Evolutionary conservation across 2,113 vertebrate genomes (phyloP).

Genomic region (Oncorhynchus clarkii): DNA sequence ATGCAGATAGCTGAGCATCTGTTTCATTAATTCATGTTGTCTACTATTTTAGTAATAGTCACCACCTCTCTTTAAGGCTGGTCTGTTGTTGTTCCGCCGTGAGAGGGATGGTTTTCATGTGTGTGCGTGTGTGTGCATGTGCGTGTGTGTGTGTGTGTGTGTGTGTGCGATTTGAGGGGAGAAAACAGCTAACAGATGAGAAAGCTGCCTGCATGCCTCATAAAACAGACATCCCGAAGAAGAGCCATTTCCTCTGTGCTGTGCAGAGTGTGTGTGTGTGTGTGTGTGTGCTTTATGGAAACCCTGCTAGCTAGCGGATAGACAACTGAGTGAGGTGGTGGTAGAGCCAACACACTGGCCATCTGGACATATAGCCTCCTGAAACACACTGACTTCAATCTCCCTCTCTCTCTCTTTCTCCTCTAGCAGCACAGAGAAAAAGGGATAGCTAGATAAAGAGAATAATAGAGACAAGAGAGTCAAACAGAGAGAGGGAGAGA

Average conservation of each 20-base stretch:
- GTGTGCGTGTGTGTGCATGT: no score
- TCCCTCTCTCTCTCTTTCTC: slow-evolving; percentile 22
- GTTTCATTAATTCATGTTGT: slow-evolving; percentile 53
- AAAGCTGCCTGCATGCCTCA: slow-evolving; percentile 62
- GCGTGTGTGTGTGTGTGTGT: not conserved
- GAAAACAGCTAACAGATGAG: slow-evolving; percentile 61
- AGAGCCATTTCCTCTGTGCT: slow-evolving; percentile 60
- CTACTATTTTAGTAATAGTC: slow-evolving; percentile 36
- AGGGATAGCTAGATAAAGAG: not conserved
- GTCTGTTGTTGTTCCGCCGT: slow-evolving; percentile 31
- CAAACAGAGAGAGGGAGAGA: slow-evolving; percentile 3
- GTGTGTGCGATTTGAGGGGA: slow-evolving; percentile 7
- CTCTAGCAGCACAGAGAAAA: slow-evolving; percentile 1
- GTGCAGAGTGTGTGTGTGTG: not conserved
- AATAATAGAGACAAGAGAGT: not conserved
- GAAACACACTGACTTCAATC: slow-evolving; percentile 41
- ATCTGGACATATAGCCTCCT: slow-evolving; percentile 61
- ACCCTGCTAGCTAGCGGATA: slow-evolving; percentile 55
- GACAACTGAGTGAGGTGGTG: slow-evolving; percentile 48
- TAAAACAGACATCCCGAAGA: slow-evolving; percentile 63
- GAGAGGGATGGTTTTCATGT: slow-evolving; percentile 16
- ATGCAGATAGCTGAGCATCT: slow-evolving; percentile 30
- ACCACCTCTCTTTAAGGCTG: slow-evolving; percentile 47
- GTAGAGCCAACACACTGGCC: slow-evolving; percentile 49
- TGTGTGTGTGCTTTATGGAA: slow-evolving; percentile 34